These are phyloP conservation scores for Bettongia penicillata DNA, from an alignment of 2,113 vertebrate species.

Conservation along the genomic window DNA sequence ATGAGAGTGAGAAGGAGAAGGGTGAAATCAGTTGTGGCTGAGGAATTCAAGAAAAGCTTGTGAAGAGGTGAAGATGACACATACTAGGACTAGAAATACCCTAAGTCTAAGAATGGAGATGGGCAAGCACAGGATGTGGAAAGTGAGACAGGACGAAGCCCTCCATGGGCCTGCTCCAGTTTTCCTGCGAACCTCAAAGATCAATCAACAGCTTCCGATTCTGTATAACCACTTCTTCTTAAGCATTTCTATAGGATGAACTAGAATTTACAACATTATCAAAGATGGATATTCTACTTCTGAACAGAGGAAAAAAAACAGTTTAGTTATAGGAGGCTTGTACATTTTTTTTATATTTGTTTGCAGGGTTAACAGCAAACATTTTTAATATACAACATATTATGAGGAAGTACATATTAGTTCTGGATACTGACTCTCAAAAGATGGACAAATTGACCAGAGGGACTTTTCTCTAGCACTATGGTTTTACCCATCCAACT, in stretches of 20 bases:
- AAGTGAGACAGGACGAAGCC: neutral
- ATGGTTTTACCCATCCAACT: neutral
- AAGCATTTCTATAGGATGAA: neutral
- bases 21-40: neutral
- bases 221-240: neutral
- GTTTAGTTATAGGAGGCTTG: neutral
- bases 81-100: neutral
- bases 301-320: neutral
- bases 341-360: neutral
- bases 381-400: slow-evolving; percentile 7
- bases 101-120: neutral
- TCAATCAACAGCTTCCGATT: neutral
- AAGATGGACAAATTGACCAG: neutral
- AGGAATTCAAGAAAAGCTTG: neutral
- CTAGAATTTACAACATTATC: neutral
- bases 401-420: neutral
- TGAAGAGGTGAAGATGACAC: neutral
- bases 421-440: neutral
- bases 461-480: neutral
- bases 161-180: neutral
- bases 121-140: neutral
- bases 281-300: neutral
- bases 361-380: neutral
- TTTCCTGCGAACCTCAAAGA: neutral
- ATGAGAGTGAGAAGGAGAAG: neutral